Percentiles rank a stretch among this genome's conserved stretches.
phyloP scores from a whole-genome alignment of 2,113 vertebrate genomes.

The Podocnemis expansa region DNA sequence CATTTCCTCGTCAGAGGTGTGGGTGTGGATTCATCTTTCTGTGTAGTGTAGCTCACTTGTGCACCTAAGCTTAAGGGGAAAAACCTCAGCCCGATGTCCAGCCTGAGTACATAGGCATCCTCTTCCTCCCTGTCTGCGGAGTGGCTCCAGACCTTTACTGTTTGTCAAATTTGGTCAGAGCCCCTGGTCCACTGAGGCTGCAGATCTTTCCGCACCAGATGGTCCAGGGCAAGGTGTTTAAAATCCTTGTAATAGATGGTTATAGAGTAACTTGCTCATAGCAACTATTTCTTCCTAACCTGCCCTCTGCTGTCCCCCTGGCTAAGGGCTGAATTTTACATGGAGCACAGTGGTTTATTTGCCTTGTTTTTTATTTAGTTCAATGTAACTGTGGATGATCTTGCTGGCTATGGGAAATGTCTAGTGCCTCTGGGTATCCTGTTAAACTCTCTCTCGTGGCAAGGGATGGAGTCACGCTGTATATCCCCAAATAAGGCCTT shows the following conservation, averaged over 20 bases:
- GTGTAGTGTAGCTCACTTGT: not conserved
- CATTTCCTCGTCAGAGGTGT: not conserved
- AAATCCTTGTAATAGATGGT: not conserved
- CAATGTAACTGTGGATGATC: not conserved
- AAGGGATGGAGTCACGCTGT: not conserved
- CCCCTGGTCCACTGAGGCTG: not conserved
- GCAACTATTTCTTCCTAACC: not conserved
- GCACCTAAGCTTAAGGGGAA: not conserved
- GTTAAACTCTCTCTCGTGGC: not conserved
- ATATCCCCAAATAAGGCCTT: not conserved
- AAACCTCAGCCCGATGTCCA: not conserved
- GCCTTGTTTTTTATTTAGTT: not conserved
- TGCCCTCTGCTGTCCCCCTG: not conserved
- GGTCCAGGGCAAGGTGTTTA: not conserved
- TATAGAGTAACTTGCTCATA: not conserved
- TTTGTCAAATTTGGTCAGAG: not conserved
- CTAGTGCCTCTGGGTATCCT: not conserved
- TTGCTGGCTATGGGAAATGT: not conserved
- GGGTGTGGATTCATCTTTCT: not conserved
- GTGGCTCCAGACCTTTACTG: not conserved
- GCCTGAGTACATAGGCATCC: not conserved
- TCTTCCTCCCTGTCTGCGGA: not conserved
- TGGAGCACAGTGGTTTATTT: not conserved
- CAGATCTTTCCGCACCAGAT: not conserved
- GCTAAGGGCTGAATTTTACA: not conserved